These are phyloP conservation scores for Gibbula magus DNA, from an alignment of 2,888 invertebrate genomes.

Conservation along the genomic window DNA sequence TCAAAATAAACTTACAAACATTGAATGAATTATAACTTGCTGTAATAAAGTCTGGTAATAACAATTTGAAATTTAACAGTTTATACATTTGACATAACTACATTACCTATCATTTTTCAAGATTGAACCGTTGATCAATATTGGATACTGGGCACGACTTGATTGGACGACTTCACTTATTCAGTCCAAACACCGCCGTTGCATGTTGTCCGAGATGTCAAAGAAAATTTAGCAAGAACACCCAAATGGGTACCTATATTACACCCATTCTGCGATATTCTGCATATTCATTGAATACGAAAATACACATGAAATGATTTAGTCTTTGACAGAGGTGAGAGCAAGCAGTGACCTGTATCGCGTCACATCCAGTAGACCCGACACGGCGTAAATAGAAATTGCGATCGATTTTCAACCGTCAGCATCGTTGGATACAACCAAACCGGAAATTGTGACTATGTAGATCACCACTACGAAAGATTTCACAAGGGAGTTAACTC, in stretches of 20 bases:
- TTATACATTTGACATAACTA: not conserved
- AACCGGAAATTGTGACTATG: not conserved
- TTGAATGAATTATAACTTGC: too few species aligned
- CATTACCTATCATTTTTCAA: not conserved
- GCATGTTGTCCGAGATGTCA: not conserved
- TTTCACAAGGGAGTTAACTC: not conserved
- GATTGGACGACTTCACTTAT: not conserved
- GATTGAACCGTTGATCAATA: not conserved
- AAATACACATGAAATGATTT: not conserved
- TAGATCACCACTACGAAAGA: not conserved
- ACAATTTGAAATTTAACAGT: not conserved
- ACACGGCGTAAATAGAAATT: too few species aligned
- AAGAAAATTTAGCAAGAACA: not conserved
- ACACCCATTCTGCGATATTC: not conserved
- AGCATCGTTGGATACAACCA: slow-evolving; percentile 19
- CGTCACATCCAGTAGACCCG: not conserved
- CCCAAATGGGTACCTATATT: not conserved
- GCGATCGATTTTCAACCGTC: not conserved
- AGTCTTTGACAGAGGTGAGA: not conserved
- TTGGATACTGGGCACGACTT: not conserved
- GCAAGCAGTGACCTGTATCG: not conserved
- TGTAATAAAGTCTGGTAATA: too few species aligned
- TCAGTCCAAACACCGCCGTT: too few species aligned
- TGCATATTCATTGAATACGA: not conserved
- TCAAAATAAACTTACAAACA: too few species aligned